Evolutionary conservation across 2,888 invertebrate species (phyloP).

Genomic region (Caenorhabditis becei): DNA sequence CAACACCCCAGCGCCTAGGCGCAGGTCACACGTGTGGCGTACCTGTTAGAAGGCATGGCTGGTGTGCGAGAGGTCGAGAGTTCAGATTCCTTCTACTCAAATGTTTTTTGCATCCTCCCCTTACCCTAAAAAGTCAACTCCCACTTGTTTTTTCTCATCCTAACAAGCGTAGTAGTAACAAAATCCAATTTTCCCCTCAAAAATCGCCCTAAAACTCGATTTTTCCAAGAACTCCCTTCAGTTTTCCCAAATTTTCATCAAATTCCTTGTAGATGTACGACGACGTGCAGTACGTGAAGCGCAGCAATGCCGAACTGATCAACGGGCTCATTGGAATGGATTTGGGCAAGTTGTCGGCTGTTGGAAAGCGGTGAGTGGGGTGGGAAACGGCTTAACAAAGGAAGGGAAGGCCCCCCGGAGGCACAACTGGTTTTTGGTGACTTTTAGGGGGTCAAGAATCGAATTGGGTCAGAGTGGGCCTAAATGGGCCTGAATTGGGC

Average conservation of each 20-base stretch:
- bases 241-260: background rate
- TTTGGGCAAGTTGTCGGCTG: slow-evolving; percentile 75
- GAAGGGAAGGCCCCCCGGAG: background rate
- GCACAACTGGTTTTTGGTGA: background rate
- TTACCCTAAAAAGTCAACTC: background rate
- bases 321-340: slow-evolving; percentile 81
- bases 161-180: background rate
- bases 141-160: background rate
- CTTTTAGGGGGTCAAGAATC: background rate
- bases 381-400: background rate
- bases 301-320: slow-evolving; percentile 79
- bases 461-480: too few species aligned
- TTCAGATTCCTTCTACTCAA: background rate
- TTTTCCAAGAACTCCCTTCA: slow-evolving; percentile 3
- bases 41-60: too few species aligned
- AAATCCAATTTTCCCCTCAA: background rate
- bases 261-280: slow-evolving; percentile 53
- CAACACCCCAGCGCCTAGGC: too few species aligned
- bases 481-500: background rate
- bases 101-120: background rate
- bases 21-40: too few species aligned
- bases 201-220: slow-evolving; percentile 6
- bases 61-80: background rate
- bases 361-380: slow-evolving; percentile 73
- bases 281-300: slow-evolving; percentile 70